phyloP scores from a whole-genome alignment of 2,797 vertebrate species.

The Hemibagrus guttatus region DNA sequence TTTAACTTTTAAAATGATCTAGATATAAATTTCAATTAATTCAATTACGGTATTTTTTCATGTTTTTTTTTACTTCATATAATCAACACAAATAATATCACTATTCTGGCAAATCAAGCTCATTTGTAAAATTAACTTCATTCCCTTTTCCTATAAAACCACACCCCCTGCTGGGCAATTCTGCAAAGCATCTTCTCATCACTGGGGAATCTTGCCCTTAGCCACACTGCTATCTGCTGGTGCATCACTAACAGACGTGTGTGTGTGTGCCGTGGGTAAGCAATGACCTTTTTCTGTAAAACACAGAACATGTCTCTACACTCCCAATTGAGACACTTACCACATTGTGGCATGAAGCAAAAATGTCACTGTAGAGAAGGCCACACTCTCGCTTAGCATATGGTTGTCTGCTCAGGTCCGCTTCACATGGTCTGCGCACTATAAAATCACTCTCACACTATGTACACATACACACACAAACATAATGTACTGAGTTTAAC shows the following conservation, averaged over 20 bases:
- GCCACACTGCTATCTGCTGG: slow-evolving; percentile 28
- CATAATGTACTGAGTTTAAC: slow-evolving; percentile 20
- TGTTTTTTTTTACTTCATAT: not conserved
- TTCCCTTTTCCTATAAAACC: not conserved
- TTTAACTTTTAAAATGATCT: not conserved
- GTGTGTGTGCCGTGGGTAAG: slow-evolving; percentile 41
- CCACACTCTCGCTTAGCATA: slow-evolving; percentile 98
- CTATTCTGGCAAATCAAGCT: not conserved
- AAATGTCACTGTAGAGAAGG: slow-evolving; percentile 94
- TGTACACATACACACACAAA: slow-evolving; percentile 46
- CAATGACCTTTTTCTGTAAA: slow-evolving; percentile 45
- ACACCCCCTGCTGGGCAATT: slow-evolving; percentile 42
- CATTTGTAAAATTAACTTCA: not conserved
- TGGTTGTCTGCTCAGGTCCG: slow-evolving; percentile 93
- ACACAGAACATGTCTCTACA: slow-evolving; percentile 18
- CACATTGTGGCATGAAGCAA: slow-evolving; percentile 96
- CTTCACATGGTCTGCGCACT: slow-evolving; percentile 89
- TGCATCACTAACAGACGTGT: slow-evolving; percentile 22
- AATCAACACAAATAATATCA: not conserved
- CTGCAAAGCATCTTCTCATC: slow-evolving; percentile 2
- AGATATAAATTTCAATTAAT: not conserved
- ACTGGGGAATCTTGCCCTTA: slow-evolving; percentile 23
- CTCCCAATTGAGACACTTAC: slow-evolving; percentile 74
- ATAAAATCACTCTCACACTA: slow-evolving; percentile 91
- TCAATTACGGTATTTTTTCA: not conserved